phyloP scores from a whole-genome alignment of 2,113 vertebrate species.

The Dicaeum eximium region DNA sequence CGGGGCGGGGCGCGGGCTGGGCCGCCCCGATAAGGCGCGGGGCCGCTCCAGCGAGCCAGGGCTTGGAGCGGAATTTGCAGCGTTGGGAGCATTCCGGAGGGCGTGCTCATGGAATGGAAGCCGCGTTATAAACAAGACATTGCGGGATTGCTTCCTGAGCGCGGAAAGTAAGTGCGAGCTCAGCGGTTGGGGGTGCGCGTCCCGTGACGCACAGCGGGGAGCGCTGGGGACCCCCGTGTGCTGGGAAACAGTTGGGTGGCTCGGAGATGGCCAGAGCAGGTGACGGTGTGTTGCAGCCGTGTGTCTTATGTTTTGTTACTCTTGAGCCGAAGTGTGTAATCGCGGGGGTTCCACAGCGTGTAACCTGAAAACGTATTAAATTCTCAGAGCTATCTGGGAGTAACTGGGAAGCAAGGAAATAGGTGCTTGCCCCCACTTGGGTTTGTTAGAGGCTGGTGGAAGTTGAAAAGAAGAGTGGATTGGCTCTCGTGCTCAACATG shows the following conservation, averaged over 20 bases:
- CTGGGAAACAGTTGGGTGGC: fast-evolving
- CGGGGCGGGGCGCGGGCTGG: not conserved
- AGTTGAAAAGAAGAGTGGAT: not conserved
- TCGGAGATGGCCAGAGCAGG: fast-evolving
- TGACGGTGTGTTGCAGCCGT: fast-evolving
- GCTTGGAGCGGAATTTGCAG: not conserved
- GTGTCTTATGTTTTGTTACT: not conserved
- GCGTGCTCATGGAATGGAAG: not conserved
- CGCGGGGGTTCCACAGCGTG: fast-evolving
- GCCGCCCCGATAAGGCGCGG: not conserved
- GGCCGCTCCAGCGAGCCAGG: not conserved
- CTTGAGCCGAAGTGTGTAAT: not conserved
- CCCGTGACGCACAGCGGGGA: fast-evolving
- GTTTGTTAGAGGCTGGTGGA: not conserved
- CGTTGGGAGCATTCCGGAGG: not conserved
- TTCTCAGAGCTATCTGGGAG: fast-evolving
- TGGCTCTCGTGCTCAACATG: not conserved
- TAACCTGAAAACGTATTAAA: not conserved
- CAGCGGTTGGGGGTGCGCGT: fast-evolving
- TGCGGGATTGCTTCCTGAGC: not conserved
- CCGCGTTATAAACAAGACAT: fast-evolving
- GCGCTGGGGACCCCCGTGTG: fast-evolving
- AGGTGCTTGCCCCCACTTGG: too few species aligned
- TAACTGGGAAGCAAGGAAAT: not conserved
- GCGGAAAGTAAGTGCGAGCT: not conserved